Conservation (phyloP, 2,797 vertebrate species). For the Eidolon dupreanum region DNA sequence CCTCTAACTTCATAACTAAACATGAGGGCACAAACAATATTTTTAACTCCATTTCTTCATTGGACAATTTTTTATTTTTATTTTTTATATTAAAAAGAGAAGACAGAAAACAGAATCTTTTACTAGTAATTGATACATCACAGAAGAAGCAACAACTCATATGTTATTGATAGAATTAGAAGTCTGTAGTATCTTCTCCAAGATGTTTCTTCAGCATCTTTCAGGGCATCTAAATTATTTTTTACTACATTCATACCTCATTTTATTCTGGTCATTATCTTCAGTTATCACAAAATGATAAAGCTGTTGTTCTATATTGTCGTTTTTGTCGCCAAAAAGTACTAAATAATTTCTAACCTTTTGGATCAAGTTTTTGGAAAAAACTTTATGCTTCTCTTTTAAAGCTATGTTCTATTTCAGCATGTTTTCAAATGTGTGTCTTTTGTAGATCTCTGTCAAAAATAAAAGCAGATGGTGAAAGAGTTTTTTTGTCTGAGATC, state of each 20-base stretch:
- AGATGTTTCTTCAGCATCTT: neutral
- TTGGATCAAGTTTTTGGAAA: neutral
- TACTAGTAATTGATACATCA: neutral
- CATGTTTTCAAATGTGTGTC: neutral
- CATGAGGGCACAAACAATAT: neutral
- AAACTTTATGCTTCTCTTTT: neutral
- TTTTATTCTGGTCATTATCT: neutral
- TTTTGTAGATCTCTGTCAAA: neutral
- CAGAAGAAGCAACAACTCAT: neutral
- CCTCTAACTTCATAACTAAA: neutral
- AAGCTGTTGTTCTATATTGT: neutral
- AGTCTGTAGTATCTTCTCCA: neutral
- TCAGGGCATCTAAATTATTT: neutral
- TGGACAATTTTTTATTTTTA: neutral
- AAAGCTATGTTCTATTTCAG: neutral
- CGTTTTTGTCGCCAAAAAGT: neutral
- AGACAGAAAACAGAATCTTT: neutral
- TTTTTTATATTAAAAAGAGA: slow-evolving; percentile 10
- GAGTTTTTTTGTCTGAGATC: neutral
- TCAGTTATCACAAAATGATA: neutral
- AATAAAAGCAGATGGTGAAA: slow-evolving; percentile 21
- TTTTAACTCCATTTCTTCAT: neutral
- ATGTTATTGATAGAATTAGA: neutral
- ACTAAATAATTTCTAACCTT: neutral
- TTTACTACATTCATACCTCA: neutral